Percentiles rank a stretch among this genome's conserved stretches.
These are phyloP conservation scores for Lepeophtheirus salmonis DNA, from an alignment of 1,140 invertebrate genomes.

Conservation along the genomic window DNA sequence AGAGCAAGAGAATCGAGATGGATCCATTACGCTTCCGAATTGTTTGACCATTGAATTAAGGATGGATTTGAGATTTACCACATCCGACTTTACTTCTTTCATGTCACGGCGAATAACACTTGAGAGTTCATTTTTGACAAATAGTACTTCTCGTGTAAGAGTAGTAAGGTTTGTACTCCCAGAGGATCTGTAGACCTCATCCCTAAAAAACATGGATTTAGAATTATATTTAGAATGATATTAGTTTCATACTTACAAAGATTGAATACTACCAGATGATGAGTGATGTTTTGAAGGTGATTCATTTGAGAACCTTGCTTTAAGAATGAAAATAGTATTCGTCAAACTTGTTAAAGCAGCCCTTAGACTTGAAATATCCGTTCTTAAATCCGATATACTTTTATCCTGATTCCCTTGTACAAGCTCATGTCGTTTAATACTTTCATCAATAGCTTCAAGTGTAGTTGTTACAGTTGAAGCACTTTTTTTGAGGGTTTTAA, in stretches of 20 bases:
- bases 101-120: constrained; percentile 1
- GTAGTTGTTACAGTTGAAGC: background rate
- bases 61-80: background rate
- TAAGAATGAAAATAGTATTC: background rate
- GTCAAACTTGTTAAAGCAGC: constrained; percentile 8
- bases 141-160: background rate
- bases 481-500: background rate
- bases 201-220: too few species aligned
- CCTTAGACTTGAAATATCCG: background rate
- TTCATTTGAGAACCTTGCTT: background rate
- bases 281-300: background rate
- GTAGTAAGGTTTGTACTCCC: background rate
- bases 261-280: background rate
- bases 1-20: constrained; percentile 14
- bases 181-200: background rate
- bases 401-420: constrained; percentile 3
- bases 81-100: background rate
- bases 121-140: background rate
- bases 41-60: background rate
- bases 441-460: background rate
- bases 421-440: background rate
- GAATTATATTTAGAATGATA: too few species aligned
- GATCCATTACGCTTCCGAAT: background rate
- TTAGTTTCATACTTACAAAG: background rate
- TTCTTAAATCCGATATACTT: background rate